These are phyloP conservation scores for Eupsittula cactorum DNA, from an alignment of 2,113 vertebrate genomes.

Conservation along the genomic window DNA sequence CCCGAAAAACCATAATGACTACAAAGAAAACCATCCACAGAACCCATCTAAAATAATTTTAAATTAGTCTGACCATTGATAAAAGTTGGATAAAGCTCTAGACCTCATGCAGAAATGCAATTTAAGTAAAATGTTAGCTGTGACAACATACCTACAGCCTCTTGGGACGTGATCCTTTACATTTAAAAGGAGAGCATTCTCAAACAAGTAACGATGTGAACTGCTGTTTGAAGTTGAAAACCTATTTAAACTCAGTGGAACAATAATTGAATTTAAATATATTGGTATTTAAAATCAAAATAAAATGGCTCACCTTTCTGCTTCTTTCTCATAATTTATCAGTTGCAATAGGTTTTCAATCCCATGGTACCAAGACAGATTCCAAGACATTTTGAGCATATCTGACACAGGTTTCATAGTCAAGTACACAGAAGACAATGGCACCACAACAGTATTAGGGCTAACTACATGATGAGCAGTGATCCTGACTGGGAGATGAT, in stretches of 20 bases:
- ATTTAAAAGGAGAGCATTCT: not conserved
- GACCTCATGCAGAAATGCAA: not conserved
- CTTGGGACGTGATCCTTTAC: not conserved
- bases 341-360: slow-evolving; percentile 78
- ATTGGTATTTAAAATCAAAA: not conserved
- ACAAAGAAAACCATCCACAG: not conserved
- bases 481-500: slow-evolving; percentile 84
- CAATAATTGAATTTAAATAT: not conserved
- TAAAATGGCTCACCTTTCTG: slow-evolving; percentile 75
- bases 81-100: not conserved
- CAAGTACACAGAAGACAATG: slow-evolving; percentile 80
- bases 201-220: not conserved
- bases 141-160: not conserved
- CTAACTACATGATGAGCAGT: slow-evolving; percentile 88
- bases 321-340: slow-evolving; percentile 34
- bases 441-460: slow-evolving; percentile 83
- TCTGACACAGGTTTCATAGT: slow-evolving; percentile 78
- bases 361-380: slow-evolving; percentile 87
- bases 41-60: not conserved
- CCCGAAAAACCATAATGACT: not conserved
- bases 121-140: not conserved
- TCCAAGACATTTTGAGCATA: slow-evolving; percentile 89
- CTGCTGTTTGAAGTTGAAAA: not conserved
- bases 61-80: not conserved
- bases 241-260: not conserved